Conservation (phyloP, 2,797 vertebrate species). For the Sternotherus odoratus region DNA sequence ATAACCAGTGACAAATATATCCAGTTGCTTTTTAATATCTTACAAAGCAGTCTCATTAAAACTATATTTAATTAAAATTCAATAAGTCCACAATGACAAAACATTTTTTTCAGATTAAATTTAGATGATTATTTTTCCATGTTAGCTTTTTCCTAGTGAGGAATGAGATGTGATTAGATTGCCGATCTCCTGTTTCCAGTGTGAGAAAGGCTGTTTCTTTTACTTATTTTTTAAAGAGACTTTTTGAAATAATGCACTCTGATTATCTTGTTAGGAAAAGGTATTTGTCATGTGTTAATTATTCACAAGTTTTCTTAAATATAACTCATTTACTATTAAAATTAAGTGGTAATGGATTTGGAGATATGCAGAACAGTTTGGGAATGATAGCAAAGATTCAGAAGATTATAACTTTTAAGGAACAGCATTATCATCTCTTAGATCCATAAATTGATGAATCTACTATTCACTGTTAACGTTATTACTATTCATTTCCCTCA, state of each 20-base stretch:
- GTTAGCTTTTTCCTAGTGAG: not conserved
- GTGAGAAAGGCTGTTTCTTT: not conserved
- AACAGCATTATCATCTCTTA: constrained; percentile 8
- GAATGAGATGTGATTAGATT: not conserved
- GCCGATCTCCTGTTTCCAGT: not conserved
- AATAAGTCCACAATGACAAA: constrained; percentile 18
- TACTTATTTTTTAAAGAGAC: not conserved
- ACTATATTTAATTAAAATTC: constrained; percentile 58
- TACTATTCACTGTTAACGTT: not conserved
- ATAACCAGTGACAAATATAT: constrained; percentile 36
- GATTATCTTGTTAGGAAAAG: constrained; percentile 34
- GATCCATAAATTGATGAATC: constrained; percentile 32
- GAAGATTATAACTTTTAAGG: not conserved
- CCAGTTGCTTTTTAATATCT: constrained; percentile 36
- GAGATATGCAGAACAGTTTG: not conserved
- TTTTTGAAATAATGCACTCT: constrained; percentile 16
- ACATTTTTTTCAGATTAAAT: constrained; percentile 34
- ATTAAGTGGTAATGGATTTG: not conserved
- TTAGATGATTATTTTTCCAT: constrained; percentile 27
- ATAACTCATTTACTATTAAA: not conserved
- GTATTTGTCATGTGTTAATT: not conserved
- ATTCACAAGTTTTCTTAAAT: not conserved
- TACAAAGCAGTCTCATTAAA: constrained; percentile 44
- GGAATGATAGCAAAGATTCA: not conserved
- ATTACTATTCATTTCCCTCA: constrained; percentile 43